Percentiles rank a stretch among this genome's conserved stretches.
phyloP scores from a whole-genome alignment of 2,888 invertebrate species.

The Cryptocephalus primarius region DNA sequence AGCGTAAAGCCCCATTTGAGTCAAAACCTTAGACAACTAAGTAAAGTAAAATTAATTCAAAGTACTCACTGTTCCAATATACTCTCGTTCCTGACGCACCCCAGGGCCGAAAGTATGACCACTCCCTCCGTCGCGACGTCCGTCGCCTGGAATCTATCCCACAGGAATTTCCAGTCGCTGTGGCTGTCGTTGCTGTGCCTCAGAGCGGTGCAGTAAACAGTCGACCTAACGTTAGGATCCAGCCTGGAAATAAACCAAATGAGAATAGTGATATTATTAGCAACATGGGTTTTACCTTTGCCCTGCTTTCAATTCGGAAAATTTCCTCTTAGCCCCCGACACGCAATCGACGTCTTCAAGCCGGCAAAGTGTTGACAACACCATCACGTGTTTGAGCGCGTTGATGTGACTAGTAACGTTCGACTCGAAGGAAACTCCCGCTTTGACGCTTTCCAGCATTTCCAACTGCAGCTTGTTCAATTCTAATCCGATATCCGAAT shows the following conservation, averaged over 20 bases:
- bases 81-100: neutral
- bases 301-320: slow-evolving; percentile 1
- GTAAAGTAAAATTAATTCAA: too few species aligned
- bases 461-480: neutral
- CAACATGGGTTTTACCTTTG: neutral
- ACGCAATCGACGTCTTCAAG: slow-evolving; percentile 49
- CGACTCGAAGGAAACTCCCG: slow-evolving; percentile 9
- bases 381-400: slow-evolving; percentile 45
- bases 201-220: neutral
- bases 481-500: slow-evolving; percentile 4
- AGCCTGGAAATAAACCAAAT: neutral
- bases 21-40: too few species aligned
- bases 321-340: slow-evolving; percentile 35
- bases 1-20: too few species aligned
- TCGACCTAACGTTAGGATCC: neutral
- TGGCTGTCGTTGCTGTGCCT: neutral
- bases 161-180: neutral
- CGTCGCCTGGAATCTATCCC: neutral
- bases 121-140: neutral
- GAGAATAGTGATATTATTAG: neutral
- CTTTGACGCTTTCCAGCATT: slow-evolving; percentile 13
- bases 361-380: slow-evolving; percentile 49
- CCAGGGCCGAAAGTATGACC: neutral
- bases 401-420: slow-evolving; percentile 34
- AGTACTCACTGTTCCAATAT: neutral